Base-by-base conservation (phyloP, 2,888 invertebrate genomes). In the Pedicia rivosa region DNA sequence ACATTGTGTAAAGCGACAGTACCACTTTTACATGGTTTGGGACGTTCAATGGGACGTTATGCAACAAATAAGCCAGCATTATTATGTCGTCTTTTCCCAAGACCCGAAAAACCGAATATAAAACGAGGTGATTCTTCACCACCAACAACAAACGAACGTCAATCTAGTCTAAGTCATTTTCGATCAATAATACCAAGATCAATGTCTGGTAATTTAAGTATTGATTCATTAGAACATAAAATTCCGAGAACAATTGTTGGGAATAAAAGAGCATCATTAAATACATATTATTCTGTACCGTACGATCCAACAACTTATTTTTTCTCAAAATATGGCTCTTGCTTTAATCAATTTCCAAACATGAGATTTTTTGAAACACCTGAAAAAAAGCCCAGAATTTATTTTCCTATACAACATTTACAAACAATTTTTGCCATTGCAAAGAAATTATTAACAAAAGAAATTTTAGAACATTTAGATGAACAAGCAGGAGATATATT, bases 131-230 rank as follows among this genome's bases (percentile, higher is more conserved):
- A 46, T 24, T 63, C 66, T 43, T 63, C 62, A 0, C 59, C 63
- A 0, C 17, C 15, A 14, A 46, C 8, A 46, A 49, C 10, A 47
- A 57, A 70, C 38, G 78, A 77, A 47, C 72, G 77, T 16, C 66
- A 74, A 44, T 60, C 72, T 2, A 75, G 71, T 46, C 77, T 78
- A 44, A 77, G 77, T 42, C 75, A 72, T 40, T 82, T 79, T 52
- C 68, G 91, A 34, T 80, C 87, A 0, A 92, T 94, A 31, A 86
- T 95, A 53, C 92, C 92, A 0, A 72, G 90, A 22, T 91, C 91
- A 14, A 66, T 94, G 48, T 92, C 91, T 0, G 79, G 82, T 5
- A 83, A 80, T 56, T 59, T 84, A 26, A 76, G 78, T 46, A 70
- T 75, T n/a, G 70, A 74, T 37, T 63, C 67, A 31, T 67, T 68